phyloP scores from a whole-genome alignment of 2,888 invertebrate genomes.

The Schizaphis graminum region DNA sequence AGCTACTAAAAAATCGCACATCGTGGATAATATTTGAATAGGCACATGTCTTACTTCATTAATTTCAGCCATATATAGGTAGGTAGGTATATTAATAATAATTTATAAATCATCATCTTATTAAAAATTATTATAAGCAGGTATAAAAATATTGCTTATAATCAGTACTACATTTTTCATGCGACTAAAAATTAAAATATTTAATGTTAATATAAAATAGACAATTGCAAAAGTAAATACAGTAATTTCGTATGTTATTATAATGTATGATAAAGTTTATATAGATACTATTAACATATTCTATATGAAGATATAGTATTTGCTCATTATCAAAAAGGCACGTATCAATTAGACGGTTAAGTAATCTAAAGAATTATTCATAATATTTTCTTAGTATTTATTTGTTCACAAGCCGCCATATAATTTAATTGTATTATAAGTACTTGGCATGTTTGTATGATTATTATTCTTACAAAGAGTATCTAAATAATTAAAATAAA shows the following conservation, averaged over 20 bases:
- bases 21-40: background rate
- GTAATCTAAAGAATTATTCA: background rate
- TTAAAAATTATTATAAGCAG: background rate
- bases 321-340: background rate
- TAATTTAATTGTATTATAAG: background rate
- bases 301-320: background rate
- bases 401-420: background rate
- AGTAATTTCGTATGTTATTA: background rate
- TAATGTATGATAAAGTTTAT: background rate
- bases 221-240: background rate
- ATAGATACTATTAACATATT: background rate
- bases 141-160: background rate
- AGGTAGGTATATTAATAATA: background rate
- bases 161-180: background rate
- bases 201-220: background rate
- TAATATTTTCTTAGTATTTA: background rate
- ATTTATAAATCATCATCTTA: background rate
- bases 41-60: background rate
- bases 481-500: background rate
- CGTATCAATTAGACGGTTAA: background rate
- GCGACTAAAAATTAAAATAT: background rate
- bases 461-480: background rate
- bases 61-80: background rate
- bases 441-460: background rate
- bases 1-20: background rate